These are phyloP conservation scores for Dioctria linearis DNA, from an alignment of 2,888 invertebrate genomes.

Conservation along the genomic window DNA sequence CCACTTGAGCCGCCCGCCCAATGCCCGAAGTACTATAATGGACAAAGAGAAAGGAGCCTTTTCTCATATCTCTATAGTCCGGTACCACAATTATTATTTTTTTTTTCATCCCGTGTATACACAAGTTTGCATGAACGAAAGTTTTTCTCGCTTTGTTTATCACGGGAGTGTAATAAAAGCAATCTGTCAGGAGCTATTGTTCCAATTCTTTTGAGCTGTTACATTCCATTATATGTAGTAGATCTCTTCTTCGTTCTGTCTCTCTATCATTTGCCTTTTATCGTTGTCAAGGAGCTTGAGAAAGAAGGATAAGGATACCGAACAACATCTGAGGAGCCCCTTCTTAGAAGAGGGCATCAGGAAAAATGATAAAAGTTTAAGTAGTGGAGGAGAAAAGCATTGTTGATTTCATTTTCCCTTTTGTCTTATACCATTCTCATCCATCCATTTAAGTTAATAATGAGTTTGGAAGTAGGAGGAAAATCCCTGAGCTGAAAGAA, in stretches of 20 bases:
- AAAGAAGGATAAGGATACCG: slow-evolving; percentile 13
- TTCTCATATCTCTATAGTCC: not conserved
- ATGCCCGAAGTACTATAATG: not conserved
- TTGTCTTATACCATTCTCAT: slow-evolving; percentile 29
- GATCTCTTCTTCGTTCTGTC: slow-evolving; percentile 26
- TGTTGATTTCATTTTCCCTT: slow-evolving; percentile 27
- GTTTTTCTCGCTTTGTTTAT: slow-evolving; percentile 39
- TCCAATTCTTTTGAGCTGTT: slow-evolving; percentile 47
- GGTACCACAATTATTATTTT: slow-evolving; percentile 1
- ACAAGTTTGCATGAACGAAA: slow-evolving; percentile 18
- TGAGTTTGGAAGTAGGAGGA: no score
- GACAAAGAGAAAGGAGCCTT: not conserved
- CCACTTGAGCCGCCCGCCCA: slow-evolving; percentile 32
- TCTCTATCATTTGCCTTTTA: slow-evolving; percentile 39
- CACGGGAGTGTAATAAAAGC: slow-evolving; percentile 45
- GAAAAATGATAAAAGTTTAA: slow-evolving; percentile 44
- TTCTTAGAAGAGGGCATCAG: not conserved
- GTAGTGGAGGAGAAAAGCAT: slow-evolving; percentile 20
- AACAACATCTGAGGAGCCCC: not conserved
- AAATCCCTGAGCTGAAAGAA: no score
- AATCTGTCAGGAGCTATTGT: slow-evolving; percentile 50
- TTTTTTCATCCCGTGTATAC: slow-evolving; percentile 19
- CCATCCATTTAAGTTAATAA: slow-evolving; percentile 16
- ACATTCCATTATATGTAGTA: slow-evolving; percentile 15
- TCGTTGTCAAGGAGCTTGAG: slow-evolving; percentile 12